Evolutionary conservation across 2,888 invertebrate genomes (phyloP).

Genomic region (Phaedon cochleariae): DNA sequence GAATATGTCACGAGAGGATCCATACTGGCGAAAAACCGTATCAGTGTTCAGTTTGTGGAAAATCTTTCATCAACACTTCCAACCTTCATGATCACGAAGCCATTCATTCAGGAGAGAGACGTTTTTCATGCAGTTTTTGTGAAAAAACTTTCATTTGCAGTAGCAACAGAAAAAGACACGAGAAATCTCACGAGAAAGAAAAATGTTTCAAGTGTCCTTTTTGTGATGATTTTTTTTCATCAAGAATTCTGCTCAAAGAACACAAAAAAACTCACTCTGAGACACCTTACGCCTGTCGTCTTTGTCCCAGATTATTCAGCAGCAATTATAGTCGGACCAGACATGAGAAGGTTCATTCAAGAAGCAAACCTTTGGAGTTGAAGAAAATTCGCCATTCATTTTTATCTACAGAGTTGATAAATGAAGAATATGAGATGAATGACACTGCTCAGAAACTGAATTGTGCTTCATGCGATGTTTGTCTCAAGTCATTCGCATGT

Average conservation of each 20-base stretch:
- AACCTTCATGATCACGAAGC: not conserved
- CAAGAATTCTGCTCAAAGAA: not conserved
- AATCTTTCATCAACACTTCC: not conserved
- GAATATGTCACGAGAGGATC: not conserved
- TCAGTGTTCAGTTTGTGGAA: constrained; percentile 2
- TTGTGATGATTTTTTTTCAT: not conserved
- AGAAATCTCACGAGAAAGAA: not conserved
- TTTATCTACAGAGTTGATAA: not conserved
- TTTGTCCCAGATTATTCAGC: not conserved
- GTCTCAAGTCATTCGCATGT: not conserved
- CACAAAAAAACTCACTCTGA: constrained; percentile 8
- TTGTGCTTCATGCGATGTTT: not conserved
- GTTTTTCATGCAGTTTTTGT: not conserved
- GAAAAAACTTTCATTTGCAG: not conserved
- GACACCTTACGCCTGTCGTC: not conserved
- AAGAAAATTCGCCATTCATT: not conserved
- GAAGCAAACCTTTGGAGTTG: not conserved
- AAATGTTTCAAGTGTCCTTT: constrained; percentile 2
- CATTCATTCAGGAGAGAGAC: constrained; percentile 2
- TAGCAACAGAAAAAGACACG: not conserved
- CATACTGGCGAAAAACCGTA: constrained; percentile 20
- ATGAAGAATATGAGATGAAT: not conserved
- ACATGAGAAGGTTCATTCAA: not conserved
- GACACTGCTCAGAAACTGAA: not conserved
- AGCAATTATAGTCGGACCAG: too few relatives aligned